These are phyloP conservation scores for Rhinolophus ferrumequinum DNA, from an alignment of 2,113 vertebrate species.

Conservation along the genomic window DNA sequence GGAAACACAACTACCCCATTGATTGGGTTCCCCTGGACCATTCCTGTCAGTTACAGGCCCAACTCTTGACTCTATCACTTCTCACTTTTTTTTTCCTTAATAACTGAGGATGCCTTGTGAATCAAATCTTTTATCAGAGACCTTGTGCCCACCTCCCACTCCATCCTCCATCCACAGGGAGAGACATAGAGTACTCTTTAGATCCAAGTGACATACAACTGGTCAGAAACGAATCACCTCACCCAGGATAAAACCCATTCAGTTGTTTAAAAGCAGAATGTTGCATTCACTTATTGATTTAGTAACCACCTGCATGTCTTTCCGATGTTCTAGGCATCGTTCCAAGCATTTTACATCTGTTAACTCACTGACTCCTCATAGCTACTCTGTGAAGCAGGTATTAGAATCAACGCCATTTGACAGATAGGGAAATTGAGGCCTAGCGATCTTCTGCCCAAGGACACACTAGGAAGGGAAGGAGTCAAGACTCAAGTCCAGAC, in stretches of 20 bases:
- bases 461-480: neutral
- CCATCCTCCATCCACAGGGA: neutral
- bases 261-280: neutral
- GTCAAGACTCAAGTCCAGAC: neutral
- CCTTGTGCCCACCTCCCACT: neutral
- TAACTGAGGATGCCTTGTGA: neutral
- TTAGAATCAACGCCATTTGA: neutral
- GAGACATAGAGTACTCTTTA: neutral
- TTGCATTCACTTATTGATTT: neutral
- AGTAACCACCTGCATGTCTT: neutral
- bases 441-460: neutral
- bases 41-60: neutral
- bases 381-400: neutral
- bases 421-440: neutral
- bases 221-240: neutral
- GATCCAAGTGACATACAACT: fast-evolving
- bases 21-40: too few relatives aligned
- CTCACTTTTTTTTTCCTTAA: neutral
- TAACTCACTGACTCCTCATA: neutral
- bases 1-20: neutral
- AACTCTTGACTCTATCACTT: neutral
- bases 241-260: neutral
- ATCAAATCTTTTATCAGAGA: neutral
- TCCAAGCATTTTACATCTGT: neutral
- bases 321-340: fast-evolving